phyloP scores from a whole-genome alignment of 2,113 vertebrate genomes.

The Poeciliopsis occidentalis region DNA sequence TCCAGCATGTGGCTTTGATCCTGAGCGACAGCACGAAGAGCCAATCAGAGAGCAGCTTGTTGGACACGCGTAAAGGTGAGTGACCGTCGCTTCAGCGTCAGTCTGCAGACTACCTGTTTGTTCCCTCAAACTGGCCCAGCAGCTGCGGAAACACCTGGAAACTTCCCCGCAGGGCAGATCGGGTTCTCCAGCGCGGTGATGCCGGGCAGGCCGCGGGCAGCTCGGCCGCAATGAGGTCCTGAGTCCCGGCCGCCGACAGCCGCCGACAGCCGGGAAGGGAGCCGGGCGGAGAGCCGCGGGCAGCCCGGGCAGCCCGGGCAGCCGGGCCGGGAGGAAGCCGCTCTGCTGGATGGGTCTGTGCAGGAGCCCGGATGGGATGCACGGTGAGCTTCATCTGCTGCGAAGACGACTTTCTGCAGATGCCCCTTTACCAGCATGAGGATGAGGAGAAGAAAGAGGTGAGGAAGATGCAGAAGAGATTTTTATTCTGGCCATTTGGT shows the following conservation, averaged over 20 bases:
- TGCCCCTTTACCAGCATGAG: slow-evolving; percentile 78
- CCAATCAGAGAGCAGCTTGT: slow-evolving; percentile 7
- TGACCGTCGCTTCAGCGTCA: not conserved
- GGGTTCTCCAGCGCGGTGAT: slow-evolving; percentile 23
- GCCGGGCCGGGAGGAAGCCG: too few relatives aligned
- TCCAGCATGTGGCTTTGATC: not conserved
- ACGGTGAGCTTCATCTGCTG: slow-evolving; percentile 86
- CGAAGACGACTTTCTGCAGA: slow-evolving; percentile 83
- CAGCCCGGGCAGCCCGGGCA: not conserved
- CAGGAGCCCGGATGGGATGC: slow-evolving; percentile 84
- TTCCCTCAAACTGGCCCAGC: not conserved
- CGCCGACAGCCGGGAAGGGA: not conserved
- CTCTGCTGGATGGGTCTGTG: slow-evolving; percentile 70
- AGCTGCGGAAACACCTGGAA: not conserved
- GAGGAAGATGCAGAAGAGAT: not conserved
- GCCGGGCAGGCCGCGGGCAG: not conserved
- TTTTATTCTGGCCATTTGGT: not conserved
- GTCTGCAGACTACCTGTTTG: slow-evolving; percentile 34
- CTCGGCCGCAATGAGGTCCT: slow-evolving; percentile 12
- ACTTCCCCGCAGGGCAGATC: not conserved
- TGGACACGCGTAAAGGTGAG: slow-evolving; percentile 3
- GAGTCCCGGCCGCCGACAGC: not conserved
- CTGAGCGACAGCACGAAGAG: slow-evolving; percentile 12
- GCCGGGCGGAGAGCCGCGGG: not conserved
- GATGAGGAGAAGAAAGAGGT: slow-evolving; percentile 75